Conservation (phyloP, 2,797 vertebrate species). For the Falco columbarius region DNA sequence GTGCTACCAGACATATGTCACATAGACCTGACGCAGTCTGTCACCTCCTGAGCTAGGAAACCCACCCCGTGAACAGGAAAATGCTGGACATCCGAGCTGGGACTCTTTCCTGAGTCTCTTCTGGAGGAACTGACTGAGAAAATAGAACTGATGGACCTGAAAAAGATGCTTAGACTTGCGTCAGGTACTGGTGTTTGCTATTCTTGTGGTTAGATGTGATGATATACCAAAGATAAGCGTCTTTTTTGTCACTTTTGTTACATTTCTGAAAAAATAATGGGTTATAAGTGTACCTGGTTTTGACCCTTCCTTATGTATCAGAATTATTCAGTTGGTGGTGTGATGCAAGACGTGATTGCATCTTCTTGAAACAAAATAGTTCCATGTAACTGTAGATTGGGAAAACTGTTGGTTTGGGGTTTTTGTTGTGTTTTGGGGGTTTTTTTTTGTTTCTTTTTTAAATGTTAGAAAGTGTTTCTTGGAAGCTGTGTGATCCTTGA, state of each 20-base stretch:
- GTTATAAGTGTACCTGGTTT: not conserved
- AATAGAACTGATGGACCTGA: not conserved
- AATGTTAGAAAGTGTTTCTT: not conserved
- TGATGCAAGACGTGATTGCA: not conserved
- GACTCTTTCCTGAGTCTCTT: not conserved
- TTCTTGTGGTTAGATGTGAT: not conserved
- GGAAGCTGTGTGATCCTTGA: too few relatives aligned
- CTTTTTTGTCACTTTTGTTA: not conserved
- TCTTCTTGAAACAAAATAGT: not conserved
- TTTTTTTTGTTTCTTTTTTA: too few relatives aligned
- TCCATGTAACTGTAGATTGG: not conserved
- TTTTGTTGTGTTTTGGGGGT: too few relatives aligned
- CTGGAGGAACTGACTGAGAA: not conserved
- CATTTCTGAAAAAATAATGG: not conserved
- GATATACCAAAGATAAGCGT: not conserved
- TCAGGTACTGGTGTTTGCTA: accelerated
- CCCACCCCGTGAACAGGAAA: not conserved
- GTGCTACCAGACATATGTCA: accelerated
- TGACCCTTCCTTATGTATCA: not conserved
- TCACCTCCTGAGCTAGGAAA: not conserved
- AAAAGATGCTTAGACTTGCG: not conserved
- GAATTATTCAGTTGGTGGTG: not conserved
- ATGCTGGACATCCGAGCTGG: accelerated
- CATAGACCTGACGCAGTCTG: not conserved
- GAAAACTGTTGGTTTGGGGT: too few relatives aligned